phyloP scores from a whole-genome alignment of 2,113 vertebrate species.

The Serinus canaria region DNA sequence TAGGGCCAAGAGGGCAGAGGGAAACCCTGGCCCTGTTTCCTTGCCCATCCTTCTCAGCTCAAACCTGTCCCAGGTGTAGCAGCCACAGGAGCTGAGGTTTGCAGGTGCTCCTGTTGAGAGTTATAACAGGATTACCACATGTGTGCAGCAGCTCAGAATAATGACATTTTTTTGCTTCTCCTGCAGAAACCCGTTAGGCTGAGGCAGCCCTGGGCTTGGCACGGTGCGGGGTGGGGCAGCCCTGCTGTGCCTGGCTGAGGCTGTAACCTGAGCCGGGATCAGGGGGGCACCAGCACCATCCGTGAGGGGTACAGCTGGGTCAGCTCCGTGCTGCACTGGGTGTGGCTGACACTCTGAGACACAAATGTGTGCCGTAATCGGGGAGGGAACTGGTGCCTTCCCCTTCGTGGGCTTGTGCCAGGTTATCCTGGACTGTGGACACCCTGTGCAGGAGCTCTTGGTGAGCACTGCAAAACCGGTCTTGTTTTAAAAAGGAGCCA shows the following conservation, averaged over 20 bases:
- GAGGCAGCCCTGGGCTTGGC: neutral
- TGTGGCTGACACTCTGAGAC: neutral
- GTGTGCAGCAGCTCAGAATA: neutral
- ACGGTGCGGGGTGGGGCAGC: neutral
- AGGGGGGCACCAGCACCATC: neutral
- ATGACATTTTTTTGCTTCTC: neutral
- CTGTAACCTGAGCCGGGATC: neutral
- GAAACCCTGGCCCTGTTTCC: neutral
- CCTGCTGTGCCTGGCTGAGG: neutral
- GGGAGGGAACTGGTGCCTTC: neutral
- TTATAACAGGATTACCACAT: neutral
- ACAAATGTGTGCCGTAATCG: neutral
- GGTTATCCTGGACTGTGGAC: neutral
- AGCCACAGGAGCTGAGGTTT: neutral
- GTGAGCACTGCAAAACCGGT: neutral
- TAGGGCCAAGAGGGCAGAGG: neutral
- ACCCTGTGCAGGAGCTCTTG: neutral
- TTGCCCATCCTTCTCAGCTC: neutral
- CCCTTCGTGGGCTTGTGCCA: neutral
- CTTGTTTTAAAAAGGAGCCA: fast-evolving
- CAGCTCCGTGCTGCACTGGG: neutral
- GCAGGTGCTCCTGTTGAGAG: neutral
- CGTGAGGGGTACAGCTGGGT: neutral
- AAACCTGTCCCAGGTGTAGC: neutral
- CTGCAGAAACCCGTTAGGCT: neutral